Evolutionary conservation across 2,113 vertebrate genomes (phyloP).

Genomic region (Hippoglossus stenolepis): DNA sequence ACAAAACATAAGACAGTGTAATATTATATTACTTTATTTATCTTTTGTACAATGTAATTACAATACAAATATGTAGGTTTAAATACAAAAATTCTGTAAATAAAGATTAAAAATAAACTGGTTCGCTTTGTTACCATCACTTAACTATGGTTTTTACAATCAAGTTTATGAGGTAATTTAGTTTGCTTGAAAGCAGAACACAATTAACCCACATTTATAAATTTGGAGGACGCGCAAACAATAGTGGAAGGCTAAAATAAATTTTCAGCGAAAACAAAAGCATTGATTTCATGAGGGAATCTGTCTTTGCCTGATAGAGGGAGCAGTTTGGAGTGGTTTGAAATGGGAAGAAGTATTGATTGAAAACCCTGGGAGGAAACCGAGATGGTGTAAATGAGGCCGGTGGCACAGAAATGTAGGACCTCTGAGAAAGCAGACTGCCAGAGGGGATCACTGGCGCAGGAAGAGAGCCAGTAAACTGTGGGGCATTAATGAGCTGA

Average conservation of each 20-base stretch:
- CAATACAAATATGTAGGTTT: slow-evolving; percentile 90
- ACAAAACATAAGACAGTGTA: slow-evolving; percentile 58
- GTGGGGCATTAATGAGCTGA: slow-evolving; percentile 48
- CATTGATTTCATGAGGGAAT: slow-evolving; percentile 39
- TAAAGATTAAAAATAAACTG: slow-evolving; percentile 89
- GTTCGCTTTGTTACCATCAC: slow-evolving; percentile 82
- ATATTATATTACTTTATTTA: slow-evolving; percentile 89
- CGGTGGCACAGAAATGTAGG: background rate
- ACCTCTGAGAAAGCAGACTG: slow-evolving; percentile 23
- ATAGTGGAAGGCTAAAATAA: slow-evolving; percentile 52
- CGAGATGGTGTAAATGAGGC: slow-evolving; percentile 27
- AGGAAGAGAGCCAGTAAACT: slow-evolving; percentile 51
- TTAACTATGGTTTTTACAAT: slow-evolving; percentile 87
- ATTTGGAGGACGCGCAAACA: slow-evolving; percentile 65
- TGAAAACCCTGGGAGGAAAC: slow-evolving; percentile 17
- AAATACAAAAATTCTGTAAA: slow-evolving; percentile 89
- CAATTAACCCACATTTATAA: slow-evolving; percentile 75
- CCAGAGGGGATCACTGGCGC: slow-evolving; percentile 32
- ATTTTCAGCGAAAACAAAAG: slow-evolving; percentile 50
- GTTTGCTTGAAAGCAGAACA: slow-evolving; percentile 79
- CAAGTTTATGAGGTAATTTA: slow-evolving; percentile 87
- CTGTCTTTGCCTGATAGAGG: background rate
- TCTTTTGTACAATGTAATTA: slow-evolving; percentile 90
- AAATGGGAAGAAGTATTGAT: slow-evolving; percentile 19
- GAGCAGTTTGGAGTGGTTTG: slow-evolving; percentile 31